Evolutionary conservation across 2,113 vertebrate species (phyloP).

Genomic region (Poeciliopsis prolifica): DNA sequence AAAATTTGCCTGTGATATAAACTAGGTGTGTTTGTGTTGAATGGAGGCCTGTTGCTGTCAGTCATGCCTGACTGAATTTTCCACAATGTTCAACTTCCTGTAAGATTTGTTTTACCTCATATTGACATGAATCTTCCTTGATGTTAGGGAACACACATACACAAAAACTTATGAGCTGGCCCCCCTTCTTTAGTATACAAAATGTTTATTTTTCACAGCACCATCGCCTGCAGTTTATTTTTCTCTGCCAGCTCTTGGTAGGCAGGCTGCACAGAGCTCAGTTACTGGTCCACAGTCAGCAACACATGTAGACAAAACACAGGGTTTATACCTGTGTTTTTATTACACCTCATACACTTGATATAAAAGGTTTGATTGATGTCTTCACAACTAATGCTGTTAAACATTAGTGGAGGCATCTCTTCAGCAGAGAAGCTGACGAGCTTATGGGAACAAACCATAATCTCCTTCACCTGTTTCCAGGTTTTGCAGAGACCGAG

Average conservation of each 20-base stretch:
- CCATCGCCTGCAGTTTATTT: slow-evolving; percentile 63
- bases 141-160: background rate
- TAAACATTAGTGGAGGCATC: no score
- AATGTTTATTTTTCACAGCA: slow-evolving; percentile 63
- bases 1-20: slow-evolving; percentile 12
- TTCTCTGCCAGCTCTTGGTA: slow-evolving; percentile 50
- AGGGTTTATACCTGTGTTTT: slow-evolving; percentile 38
- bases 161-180: slow-evolving; percentile 4
- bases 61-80: slow-evolving; percentile 40
- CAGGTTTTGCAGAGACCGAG: no score
- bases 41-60: background rate
- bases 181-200: slow-evolving; percentile 54
- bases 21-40: slow-evolving; percentile 19
- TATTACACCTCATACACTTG: slow-evolving; percentile 24
- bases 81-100: slow-evolving; percentile 84
- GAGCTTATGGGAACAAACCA: no score
- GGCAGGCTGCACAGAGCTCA: slow-evolving; percentile 44
- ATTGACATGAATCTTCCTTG: background rate
- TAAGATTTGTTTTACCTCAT: slow-evolving; percentile 59
- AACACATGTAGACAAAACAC: slow-evolving; percentile 53
- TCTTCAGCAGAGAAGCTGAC: no score
- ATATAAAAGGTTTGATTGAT: slow-evolving; percentile 26
- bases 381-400: slow-evolving; percentile 5
- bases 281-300: slow-evolving; percentile 46
- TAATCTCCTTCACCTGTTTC: no score